phyloP scores from a whole-genome alignment of 2,797 vertebrate species.

The Chaenodraco wilsoni region DNA sequence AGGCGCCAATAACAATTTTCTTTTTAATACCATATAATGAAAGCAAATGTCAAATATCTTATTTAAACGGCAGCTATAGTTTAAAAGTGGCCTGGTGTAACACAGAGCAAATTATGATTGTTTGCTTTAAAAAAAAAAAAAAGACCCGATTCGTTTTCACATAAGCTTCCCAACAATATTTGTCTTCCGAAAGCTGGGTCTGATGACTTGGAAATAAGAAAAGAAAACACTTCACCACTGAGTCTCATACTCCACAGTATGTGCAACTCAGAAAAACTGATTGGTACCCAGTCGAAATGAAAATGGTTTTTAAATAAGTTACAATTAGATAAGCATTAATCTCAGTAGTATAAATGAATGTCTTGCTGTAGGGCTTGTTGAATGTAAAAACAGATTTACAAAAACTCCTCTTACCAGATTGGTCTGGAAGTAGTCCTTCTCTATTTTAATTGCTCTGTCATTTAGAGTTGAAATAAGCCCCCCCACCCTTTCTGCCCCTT shows the following conservation, averaged over 20 bases:
- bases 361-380: conserved; percentile 90
- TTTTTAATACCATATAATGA: conserved; percentile 48
- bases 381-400: conserved; percentile 91
- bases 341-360: conserved; percentile 89
- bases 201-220: conserved; percentile 19
- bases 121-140: conserved; percentile 24
- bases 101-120: conserved; percentile 45
- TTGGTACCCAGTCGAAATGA: conserved; percentile 87
- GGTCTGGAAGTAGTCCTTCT: conserved; percentile 83
- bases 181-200: conserved; percentile 33
- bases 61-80: conserved; percentile 50
- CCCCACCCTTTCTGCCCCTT: conserved; percentile 69
- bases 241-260: conserved; percentile 63
- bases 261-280: conserved; percentile 83
- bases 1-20: conserved; percentile 35
- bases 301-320: conserved; percentile 93
- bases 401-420: conserved; percentile 87
- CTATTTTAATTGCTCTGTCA: conserved; percentile 88
- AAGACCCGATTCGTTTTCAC: conserved; percentile 61
- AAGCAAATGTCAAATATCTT: conserved; percentile 39
- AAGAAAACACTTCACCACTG: conserved; percentile 47
- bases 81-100: conserved; percentile 39
- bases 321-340: conserved; percentile 93
- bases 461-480: conserved; percentile 82
- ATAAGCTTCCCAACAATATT: conserved; percentile 35